A percentile compares a stretch with the other conserved stretches of the same genome.
These are phyloP conservation scores for Andrena haemorrhoa DNA, from an alignment of 2,888 invertebrate genomes.

Conservation along the genomic window DNA sequence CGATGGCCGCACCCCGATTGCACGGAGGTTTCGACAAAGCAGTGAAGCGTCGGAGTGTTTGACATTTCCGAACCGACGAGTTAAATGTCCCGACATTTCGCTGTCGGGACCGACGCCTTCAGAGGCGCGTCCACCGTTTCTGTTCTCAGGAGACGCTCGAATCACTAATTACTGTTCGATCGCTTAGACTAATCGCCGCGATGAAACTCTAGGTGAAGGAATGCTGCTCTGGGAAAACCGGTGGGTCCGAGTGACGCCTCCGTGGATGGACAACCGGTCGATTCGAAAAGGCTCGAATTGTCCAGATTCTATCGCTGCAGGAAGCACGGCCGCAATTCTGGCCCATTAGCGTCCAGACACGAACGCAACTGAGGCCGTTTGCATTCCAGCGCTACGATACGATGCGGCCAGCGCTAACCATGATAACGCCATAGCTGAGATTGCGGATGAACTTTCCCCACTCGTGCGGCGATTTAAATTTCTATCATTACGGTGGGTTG, in stretches of 20 bases:
- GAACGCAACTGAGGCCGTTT: not conserved
- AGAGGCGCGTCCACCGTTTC: slow-evolving; percentile 30
- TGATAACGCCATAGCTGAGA: slow-evolving; percentile 23
- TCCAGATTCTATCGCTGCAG: slow-evolving; percentile 17
- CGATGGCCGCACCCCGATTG: slow-evolving; percentile 13
- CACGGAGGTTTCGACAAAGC: slow-evolving; percentile 23
- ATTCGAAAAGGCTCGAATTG: slow-evolving; percentile 23
- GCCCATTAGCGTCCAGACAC: slow-evolving; percentile 19
- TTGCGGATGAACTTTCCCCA: slow-evolving; percentile 22
- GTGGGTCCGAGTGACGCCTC: not conserved
- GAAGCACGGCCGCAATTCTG: slow-evolving; percentile 15
- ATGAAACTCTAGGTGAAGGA: slow-evolving; percentile 55
- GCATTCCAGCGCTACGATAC: slow-evolving; percentile 27
- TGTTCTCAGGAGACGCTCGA: slow-evolving; percentile 30
- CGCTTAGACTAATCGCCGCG: slow-evolving; percentile 55
- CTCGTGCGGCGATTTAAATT: not conserved
- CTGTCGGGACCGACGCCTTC: slow-evolving; percentile 35
- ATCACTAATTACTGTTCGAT: slow-evolving; percentile 65
- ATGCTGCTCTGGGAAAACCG: slow-evolving; percentile 18
- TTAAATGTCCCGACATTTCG: slow-evolving; percentile 68
- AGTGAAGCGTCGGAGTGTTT: slow-evolving; percentile 63
- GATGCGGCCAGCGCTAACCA: not conserved
- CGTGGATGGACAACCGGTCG: slow-evolving; percentile 21
- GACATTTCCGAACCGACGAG: slow-evolving; percentile 63
- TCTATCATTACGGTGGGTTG: not conserved